Base-by-base conservation (phyloP, 2,113 vertebrate species). In the Mormyrus lacerda region DNA sequence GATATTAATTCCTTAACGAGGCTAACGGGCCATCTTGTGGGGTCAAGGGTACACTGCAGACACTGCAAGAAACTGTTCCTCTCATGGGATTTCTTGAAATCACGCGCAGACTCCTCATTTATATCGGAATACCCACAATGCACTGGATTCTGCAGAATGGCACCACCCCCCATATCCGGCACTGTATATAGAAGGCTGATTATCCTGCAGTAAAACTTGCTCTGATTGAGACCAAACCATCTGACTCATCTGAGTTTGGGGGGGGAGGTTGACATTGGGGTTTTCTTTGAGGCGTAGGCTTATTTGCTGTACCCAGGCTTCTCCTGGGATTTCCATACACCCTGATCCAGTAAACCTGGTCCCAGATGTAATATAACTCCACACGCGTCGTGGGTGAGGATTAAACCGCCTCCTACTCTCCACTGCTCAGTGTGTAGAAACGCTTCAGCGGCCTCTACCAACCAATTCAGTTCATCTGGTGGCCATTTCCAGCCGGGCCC, bases 1-100 rank as follows among this genome's bases (percentile, higher is more conserved):
- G 91, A 91, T 94, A 93, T 93, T 95, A 93, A 93, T 94, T 94
- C 87, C 91, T 94, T 89, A 88, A 91, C 90, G 93, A 92, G 90
- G 93, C 91, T 90, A 91, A 93, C 91, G 93, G 94, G 82, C 94
- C 87, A 47, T 91, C 91, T 91, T 91, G 91, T n/a, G 90, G 53
- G 91, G 91, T 94, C 93, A 93, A 94, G 93, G 94, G 93, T 93
- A 93, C 89, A 93, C 91, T 91, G 24, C 58, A 90, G 73, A 88
- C 88, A 87, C 88, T 91, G 92, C 92, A 93, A 94, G 92, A 93
- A 92, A 93, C 94, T 94, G 93, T 91, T 85, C 88, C 90, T 91
- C 92, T 93, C 93, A 93, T 92, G 93, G 90, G 87, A 90, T 89
- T 91, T 48, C 90, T 93, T 91, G 94, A 95, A 92, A 95, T 95